Base-by-base conservation (phyloP, 2,888 invertebrate species). In the Napeogenes inachia region DNA sequence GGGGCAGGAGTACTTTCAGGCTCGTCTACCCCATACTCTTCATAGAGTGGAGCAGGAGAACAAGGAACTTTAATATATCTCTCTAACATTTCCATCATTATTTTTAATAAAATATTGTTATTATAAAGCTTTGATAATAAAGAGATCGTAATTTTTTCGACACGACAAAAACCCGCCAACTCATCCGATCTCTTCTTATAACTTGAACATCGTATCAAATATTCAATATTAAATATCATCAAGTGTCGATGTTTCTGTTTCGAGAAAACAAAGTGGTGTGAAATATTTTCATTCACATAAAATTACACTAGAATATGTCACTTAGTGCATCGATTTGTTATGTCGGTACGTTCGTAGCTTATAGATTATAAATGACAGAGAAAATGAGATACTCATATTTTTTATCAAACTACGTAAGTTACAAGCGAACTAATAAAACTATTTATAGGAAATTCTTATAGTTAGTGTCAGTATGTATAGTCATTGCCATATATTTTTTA, bases 191-290 rank as follows among this genome's bases (percentile, higher is more conserved):
- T 32, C 4, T 10, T 45, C 63, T 68, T 45, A 0, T 73, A 21
- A 64, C 70, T 77, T 77, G 33, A 0, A 61, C 77, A 73, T 68
- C 38, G 63, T 60, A 38, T 58, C 53, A 72, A 73, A 71, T 68
- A 76, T 75, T 76, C 74, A 79, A 77, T 78, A 78, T 74, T 73
- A 76, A 74, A 79, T 77, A 84, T 83, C 80, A 81, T 77, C 80
- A 75, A 77, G 81, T 78, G 79, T 79, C 79, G 76, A 79, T 81
- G 80, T 79, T 77, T 77, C 78, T 79, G 78, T 80, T 79, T 75
- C 75, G 74, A 69, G 68, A 71, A 72, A 71, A 84, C 82, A 81
- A 81, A 81, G 78, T 79, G 79, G 78, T 78, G 79, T 75, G 72
- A 76, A 75, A 79, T 74, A 64, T 71, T 66, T 68, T 59, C 57